Base-by-base conservation (phyloP, 2,797 vertebrate genomes). In the Petrocephalus schoutedeni region DNA sequence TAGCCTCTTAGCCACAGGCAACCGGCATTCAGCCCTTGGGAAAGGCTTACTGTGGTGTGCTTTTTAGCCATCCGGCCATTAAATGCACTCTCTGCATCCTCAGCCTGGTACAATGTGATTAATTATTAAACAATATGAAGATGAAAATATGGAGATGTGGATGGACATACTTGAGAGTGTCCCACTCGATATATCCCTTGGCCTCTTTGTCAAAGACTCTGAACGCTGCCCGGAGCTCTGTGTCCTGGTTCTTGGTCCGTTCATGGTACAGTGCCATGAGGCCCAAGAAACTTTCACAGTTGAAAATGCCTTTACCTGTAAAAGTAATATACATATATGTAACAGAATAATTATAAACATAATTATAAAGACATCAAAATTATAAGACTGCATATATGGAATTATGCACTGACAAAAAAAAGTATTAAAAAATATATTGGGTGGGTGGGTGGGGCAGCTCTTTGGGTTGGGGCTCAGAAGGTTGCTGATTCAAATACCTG, bases 121-220 rank as follows among this genome's bases (percentile, higher is more conserved):
- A 28, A 59, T 58, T 86, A 59, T 36, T 56, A 36, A 59, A 57
- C 56, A 7, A 41, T 19, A 41, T 41, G 64, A 85, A 28, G 28
- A 21, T 28, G 21, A 85, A 56, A 21, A 56, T 6, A 21, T 16
- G 21, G 56, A 56, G 21, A 56, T 4, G 3, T 57, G 23, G 14
- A 58, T 23, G 3, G 19, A 83, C 92, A 92, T 92, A 94, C 94
- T 94, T 95, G 5, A 94, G 92, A 0, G 89, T 95, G 91, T 94
- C 92, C 94, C 94, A 95, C 82, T 95, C 94, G 0, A 94, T 95
- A 90, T 94, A 94, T 77, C 93, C 94, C 85, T 95, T 96, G 88
- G 91, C 91, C 0, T 96, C 93, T 88, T 95, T 94, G 80, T 95
- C 92, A 28, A 96, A 95, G 32, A 95, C 92, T 7, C 91, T 91